phyloP scores from a whole-genome alignment of 2,888 invertebrate genomes.

The Capitulum mitella region DNA sequence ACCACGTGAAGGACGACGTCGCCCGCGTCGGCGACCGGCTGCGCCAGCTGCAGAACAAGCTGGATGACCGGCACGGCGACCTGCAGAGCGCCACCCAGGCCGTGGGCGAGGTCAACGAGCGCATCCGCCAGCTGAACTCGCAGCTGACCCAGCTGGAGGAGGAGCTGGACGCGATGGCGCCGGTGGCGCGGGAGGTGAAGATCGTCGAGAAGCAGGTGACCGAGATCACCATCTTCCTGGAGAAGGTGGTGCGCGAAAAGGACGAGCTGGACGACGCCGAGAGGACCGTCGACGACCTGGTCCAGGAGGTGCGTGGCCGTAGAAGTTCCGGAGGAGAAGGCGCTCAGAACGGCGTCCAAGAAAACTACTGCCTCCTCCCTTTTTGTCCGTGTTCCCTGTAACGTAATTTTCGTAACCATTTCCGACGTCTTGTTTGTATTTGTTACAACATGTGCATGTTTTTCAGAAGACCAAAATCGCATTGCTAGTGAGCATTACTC shows the following conservation, averaged over 20 bases:
- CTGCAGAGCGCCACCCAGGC: slow-evolving; percentile 79
- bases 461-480: too few relatives aligned
- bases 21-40: slow-evolving; percentile 67
- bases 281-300: slow-evolving; percentile 64
- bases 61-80: slow-evolving; percentile 69
- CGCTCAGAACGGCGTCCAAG: too few relatives aligned
- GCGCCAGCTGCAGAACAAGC: slow-evolving; percentile 63
- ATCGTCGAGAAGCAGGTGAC: slow-evolving; percentile 74
- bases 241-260: slow-evolving; percentile 43
- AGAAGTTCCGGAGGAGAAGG: too few relatives aligned
- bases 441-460: too few relatives aligned
- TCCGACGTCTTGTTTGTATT: too few relatives aligned
- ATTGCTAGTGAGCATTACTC: too few relatives aligned
- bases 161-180: slow-evolving; percentile 73
- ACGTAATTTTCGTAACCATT: too few relatives aligned
- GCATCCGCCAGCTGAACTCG: slow-evolving; percentile 69
- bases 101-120: slow-evolving; percentile 76
- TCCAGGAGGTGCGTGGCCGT: slow-evolving; percentile 41
- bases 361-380: too few relatives aligned
- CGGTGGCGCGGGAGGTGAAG: slow-evolving; percentile 80
- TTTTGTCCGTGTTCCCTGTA: too few relatives aligned
- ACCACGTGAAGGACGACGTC: slow-evolving; percentile 68
- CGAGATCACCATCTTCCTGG: slow-evolving; percentile 53
- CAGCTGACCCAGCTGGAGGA: slow-evolving; percentile 72
- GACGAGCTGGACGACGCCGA: slow-evolving; percentile 56